phyloP scores from a whole-genome alignment of 2,797 vertebrate genomes.

The Coranthus polyacanthus region DNA sequence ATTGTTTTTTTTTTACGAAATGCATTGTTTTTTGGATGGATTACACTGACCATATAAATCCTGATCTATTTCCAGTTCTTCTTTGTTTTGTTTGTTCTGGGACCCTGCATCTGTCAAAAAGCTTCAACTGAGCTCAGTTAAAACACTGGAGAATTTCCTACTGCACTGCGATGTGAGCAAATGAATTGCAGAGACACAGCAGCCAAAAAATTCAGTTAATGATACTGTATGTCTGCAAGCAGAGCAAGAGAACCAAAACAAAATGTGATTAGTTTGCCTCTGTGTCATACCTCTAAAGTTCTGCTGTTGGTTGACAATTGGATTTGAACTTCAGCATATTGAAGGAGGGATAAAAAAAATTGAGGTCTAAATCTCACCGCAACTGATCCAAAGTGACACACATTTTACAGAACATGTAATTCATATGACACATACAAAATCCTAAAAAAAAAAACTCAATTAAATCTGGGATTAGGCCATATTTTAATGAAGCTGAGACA shows the following conservation, averaged over 20 bases:
- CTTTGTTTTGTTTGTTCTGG: constrained; percentile 35
- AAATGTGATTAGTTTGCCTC: constrained; percentile 36
- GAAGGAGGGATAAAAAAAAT: constrained; percentile 1
- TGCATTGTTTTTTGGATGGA: too few relatives aligned
- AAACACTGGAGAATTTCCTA: constrained; percentile 44
- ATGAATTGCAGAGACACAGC: constrained; percentile 38
- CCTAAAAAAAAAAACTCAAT: not conserved
- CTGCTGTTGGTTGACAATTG: constrained; percentile 35
- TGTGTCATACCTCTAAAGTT: constrained; percentile 36
- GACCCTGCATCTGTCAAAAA: constrained; percentile 54
- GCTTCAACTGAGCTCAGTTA: constrained; percentile 44
- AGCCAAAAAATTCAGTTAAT: constrained; percentile 57
- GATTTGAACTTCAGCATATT: too few relatives aligned
- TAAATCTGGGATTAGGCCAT: too few relatives aligned
- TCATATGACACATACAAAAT: not conserved
- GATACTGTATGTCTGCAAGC: constrained; percentile 41
- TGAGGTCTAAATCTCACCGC: constrained; percentile 4
- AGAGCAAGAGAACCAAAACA: constrained; percentile 19
- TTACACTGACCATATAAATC: constrained; percentile 13
- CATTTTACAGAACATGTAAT: not conserved
- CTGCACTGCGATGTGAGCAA: constrained; percentile 29
- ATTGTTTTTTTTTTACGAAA: too few relatives aligned
- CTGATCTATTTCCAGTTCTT: constrained; percentile 39
- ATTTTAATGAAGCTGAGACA: too few relatives aligned
- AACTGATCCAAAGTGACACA: constrained; percentile 14